Base-by-base conservation (phyloP, 53 echinoderm and acorn worm species). In the Mesocentrotus franciscanus region DNA sequence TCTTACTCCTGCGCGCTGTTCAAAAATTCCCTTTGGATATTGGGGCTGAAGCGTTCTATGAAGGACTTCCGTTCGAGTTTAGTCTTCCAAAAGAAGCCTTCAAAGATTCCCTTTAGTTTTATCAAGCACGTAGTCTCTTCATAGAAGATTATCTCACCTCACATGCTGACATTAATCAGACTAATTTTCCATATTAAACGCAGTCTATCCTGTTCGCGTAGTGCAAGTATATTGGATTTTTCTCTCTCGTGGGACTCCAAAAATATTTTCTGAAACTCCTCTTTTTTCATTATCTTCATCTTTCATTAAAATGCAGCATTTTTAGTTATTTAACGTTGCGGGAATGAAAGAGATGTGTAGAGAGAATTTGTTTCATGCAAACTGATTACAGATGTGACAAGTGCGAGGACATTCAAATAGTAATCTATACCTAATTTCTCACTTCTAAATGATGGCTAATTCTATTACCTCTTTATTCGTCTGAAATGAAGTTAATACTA, bases 21-120 rank as follows among this genome's bases (percentile, higher is more conserved):
- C 55, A 55, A 8, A 78, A 24, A 49, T 84, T 49, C 55, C 7
- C 8, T 49, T 49, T 84, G 84, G 84, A 84, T 42, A 84, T 84
- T 42, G 55, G 84, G 49, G 39, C 55, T 84, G 84, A 84, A 84
- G 84, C 22, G 39, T 55, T 79, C 24, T 39, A 84, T 84, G 84
- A 84, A 84, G 18, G 84, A 84, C 84, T 84, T 84, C 84, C 84
- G 84, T 29, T 84, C 0, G 22, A 39, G 49, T 20, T 18, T 5
- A 84, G 24, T 39, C 24, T 84, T 42, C 22, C 42, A 55, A 8
- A 15, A 49, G 22, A 24, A 42, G 15, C 42, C 55, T 20, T 39
- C 14, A 84, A 42, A 84, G 55, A 84, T 42, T 42, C 84, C 76
- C 1, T 22, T 84, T 39, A 42, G 12, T 49, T 78, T 78, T 13